A percentile compares a stretch with the other conserved stretches of the same genome.
Conservation (phyloP, 2,888 invertebrate genomes). For the Tetranychus truncatus region DNA sequence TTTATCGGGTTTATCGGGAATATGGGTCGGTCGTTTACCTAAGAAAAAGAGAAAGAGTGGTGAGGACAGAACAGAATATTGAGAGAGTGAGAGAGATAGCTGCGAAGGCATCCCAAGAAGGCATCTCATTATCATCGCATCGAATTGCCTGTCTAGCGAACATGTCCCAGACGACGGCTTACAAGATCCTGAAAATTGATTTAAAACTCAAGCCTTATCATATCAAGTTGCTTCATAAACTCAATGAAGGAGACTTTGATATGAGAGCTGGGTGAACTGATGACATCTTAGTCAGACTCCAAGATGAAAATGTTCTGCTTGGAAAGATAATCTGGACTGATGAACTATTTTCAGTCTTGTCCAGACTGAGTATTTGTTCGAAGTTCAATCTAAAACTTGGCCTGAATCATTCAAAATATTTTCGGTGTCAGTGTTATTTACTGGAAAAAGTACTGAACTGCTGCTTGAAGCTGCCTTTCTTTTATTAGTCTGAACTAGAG, state of each 20-base stretch:
- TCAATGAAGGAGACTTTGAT: not conserved
- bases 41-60: not conserved
- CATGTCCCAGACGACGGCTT: not conserved
- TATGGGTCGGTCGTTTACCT: too few relatives aligned
- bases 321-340: not conserved
- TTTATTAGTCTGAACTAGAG: too few relatives aligned
- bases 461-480: too few relatives aligned
- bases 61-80: not conserved
- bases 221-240: not conserved
- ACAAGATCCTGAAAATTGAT: not conserved
- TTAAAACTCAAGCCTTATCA: not conserved
- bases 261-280: not conserved
- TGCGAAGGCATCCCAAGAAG: too few relatives aligned
- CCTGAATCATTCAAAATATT: too few relatives aligned
- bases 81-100: not conserved
- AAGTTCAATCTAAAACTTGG: too few relatives aligned
- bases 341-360: not conserved
- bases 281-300: not conserved
- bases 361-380: too few relatives aligned
- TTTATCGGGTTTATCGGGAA: too few relatives aligned
- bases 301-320: not conserved
- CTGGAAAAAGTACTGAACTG: too few relatives aligned
- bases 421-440: too few relatives aligned
- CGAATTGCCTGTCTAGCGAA: too few relatives aligned
- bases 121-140: too few relatives aligned